Percentiles rank a stretch among this genome's conserved stretches.
Evolutionary conservation across 53 echinoderm and acorn worm species (phyloP).

Genomic region (Paelopatides confundens): DNA sequence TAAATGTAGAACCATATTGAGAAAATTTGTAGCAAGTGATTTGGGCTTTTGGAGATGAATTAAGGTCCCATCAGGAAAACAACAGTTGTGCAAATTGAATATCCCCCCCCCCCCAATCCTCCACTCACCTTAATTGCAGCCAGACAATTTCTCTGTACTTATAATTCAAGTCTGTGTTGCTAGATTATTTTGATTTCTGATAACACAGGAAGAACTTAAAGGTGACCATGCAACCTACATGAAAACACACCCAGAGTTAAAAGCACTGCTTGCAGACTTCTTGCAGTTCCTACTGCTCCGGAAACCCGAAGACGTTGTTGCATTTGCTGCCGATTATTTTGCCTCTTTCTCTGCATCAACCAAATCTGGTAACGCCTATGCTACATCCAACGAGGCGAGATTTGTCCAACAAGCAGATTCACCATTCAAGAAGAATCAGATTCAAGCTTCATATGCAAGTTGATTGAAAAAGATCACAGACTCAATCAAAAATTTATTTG

Average conservation of each 20-base stretch:
- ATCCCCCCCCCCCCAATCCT: too few species aligned
- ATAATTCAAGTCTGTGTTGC: too few species aligned
- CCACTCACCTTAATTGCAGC: too few species aligned
- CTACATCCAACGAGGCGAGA: conserved; percentile 86
- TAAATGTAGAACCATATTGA: too few species aligned
- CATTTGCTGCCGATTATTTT: conserved; percentile 98
- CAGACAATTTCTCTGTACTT: too few species aligned
- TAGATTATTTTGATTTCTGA: not conserved
- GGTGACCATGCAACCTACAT: conserved; percentile 99
- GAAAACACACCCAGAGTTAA: conserved; percentile 95
- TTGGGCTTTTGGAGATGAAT: too few species aligned
- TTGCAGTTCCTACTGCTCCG: conserved; percentile 95
- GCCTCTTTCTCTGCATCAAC: conserved; percentile 91
- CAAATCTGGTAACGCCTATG: conserved; percentile 89
- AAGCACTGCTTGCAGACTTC: conserved; percentile 97
- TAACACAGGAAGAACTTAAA: conserved; percentile 87
- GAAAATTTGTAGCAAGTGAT: too few species aligned
- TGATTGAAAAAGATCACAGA: not conserved
- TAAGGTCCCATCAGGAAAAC: too few species aligned
- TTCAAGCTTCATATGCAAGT: conserved; percentile 41
- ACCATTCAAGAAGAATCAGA: conserved; percentile 76
- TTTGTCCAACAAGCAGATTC: conserved; percentile 80
- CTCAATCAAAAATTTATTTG: not conserved
- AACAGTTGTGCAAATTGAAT: too few species aligned
- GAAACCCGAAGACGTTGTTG: conserved; percentile 91